Base-by-base conservation (phyloP, 2,113 vertebrate species). In the Centropristis striata region DNA sequence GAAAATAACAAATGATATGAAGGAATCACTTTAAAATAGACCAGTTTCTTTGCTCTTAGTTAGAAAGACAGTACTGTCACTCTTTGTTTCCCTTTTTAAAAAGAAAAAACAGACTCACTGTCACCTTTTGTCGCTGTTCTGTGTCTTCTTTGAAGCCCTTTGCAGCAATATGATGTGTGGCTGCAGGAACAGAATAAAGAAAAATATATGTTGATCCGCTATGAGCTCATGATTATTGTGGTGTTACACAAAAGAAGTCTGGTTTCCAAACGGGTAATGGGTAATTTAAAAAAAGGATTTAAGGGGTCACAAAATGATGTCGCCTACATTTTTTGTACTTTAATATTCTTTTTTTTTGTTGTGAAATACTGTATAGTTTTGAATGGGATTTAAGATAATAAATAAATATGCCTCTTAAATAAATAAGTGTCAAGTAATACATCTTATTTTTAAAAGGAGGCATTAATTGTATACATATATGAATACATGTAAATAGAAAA, bases 21-120 rank as follows among this genome's bases (percentile, higher is more conserved):
- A 36, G 16, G 54, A 84, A 66, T 67, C 10, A 66, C 64, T 49
- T 68, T 11, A 60, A 59, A 72, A 59, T 1, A 41, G 10, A 16
- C 23, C 28, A n/a, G 5, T 39, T 39, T 61, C 14, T 71, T 42
- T 54, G 1, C 41, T 47, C 41, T 14, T n/a, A n/a, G n/a, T n/a
- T n/a, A n/a, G n/a, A 65, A 28, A 39, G 18, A 28, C 21, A 54
- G n/a, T 32, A 32, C 32, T 32, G 32, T 3, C 32, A 32, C 32
- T n/a, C 36, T 47, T 49, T 2, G 16, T 60, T 70, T 73, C 15
- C 49, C 44, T 6, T 60, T 8, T 4, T n/a, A n/a, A 44, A 8
- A 15, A 28, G n/a, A 6, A 60, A 60, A 15, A 51, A 8, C 47
- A 64, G 4, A 44, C 47, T 63, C n/a, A 15, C 15, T 21, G 21